Evolutionary conservation across 2,113 vertebrate genomes (phyloP), one percentile per base, ranked within the genome.

Genomic region (Neotoma lepida): DNA sequence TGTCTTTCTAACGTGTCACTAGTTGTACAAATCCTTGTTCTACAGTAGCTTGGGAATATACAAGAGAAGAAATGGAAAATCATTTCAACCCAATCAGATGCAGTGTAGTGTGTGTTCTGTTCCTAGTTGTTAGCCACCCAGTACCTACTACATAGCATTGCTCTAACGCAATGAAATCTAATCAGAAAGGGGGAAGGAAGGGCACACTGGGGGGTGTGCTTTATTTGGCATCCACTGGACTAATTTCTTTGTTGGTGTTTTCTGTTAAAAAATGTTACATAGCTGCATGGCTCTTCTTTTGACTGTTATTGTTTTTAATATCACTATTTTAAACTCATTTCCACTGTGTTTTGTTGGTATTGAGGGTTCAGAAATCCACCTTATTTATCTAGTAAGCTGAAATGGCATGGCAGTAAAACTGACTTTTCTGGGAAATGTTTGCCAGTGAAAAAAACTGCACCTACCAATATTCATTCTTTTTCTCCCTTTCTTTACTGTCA

Each of bases 341-440:
- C 9, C 54, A 49, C 20, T 92, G 71, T 73, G 0, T 54, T 94
- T 82, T 14, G 28, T 15, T 88, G 26, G 4, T 80, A 39, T 68
- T 92, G 41, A 89, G 33, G 30, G 4, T 87, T 54, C 49, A 44
- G 9, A 17, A 41, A 84, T 30, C 1, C 54, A 2, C 4, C 56
- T 0, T 87, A 20, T 77, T 64, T 90, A 77, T 44, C 35, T 76
- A 41, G 12, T 89, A 71, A 89, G 24, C 51, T 39, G 4, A 91
- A 95, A 54, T 9, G 81, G 18, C 51, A 70, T 9, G n/a, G 6
- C 6, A 51, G 9, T 66, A n/a, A 92, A 89, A 90, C 1, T 44
- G 64, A 18, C 17, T 76, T 95, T 49, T 74, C 94, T 93, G 15
- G 56, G 70, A 87, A 94, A 78, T 33, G 44, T 4, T 84, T 68